These are phyloP conservation scores for Thereva nobilitata DNA, from an alignment of 2,888 invertebrate genomes.

Conservation along the genomic window DNA sequence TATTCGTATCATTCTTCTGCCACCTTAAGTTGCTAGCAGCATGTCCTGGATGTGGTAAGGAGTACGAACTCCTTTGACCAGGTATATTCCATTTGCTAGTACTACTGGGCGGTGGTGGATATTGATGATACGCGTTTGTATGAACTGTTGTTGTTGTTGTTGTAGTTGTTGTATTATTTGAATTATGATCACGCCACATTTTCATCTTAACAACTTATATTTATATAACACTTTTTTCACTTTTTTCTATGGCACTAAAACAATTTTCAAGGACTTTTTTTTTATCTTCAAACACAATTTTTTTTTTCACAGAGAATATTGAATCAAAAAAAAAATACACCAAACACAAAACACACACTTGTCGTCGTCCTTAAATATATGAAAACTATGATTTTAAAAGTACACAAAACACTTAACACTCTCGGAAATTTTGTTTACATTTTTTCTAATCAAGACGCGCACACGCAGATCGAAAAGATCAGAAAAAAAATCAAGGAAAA, in stretches of 20 bases:
- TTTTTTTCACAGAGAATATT: background rate
- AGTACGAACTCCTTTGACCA: conserved; percentile 46
- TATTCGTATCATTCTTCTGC: conserved; percentile 41
- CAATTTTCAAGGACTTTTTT: conserved; percentile 1
- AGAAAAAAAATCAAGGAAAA: no score
- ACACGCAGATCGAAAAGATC: conserved; percentile 1
- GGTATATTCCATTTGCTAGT: conserved; percentile 44
- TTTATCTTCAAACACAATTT: background rate
- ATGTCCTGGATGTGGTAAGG: conserved; percentile 48
- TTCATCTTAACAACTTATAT: conserved; percentile 32
- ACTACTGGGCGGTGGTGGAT: conserved; percentile 43
- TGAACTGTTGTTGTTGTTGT: conserved; percentile 32
- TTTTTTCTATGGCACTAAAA: conserved; percentile 28
- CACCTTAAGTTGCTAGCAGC: conserved; percentile 47
- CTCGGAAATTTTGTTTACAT: conserved; percentile 19
- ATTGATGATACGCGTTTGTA: conserved; percentile 42
- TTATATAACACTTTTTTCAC: conserved; percentile 12
- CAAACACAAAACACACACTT: no score
- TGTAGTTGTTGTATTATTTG: conserved; percentile 20
- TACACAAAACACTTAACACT: conserved; percentile 18
- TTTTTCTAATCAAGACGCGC: conserved; percentile 5
- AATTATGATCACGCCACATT: conserved; percentile 41
- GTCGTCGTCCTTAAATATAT: no score
- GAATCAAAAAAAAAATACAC: no score
- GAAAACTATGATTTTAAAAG: background rate